Percentiles rank a stretch among this genome's conserved stretches.
Evolutionary conservation across 1,140 invertebrate species (phyloP).

Genomic region (Trissolcus basalis): DNA sequence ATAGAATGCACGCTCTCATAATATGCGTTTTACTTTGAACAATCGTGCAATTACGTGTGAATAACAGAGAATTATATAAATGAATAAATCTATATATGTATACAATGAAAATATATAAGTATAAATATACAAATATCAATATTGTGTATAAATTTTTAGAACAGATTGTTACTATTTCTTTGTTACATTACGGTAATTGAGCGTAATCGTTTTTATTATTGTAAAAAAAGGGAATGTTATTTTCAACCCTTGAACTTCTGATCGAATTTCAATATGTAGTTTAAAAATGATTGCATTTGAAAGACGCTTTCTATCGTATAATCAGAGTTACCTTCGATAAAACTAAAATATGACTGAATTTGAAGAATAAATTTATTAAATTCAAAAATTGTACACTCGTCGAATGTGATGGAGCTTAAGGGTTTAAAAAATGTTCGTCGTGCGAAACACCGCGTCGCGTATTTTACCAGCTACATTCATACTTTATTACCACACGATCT

Average conservation of each 20-base stretch:
- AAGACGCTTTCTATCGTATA: too few relatives aligned
- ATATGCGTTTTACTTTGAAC: constrained; percentile 31
- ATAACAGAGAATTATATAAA: constrained; percentile 41
- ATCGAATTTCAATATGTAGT: too few relatives aligned
- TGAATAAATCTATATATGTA: constrained; percentile 40
- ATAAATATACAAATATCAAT: constrained; percentile 27
- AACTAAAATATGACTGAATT: too few relatives aligned
- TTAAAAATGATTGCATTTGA: too few relatives aligned
- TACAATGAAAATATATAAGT: constrained; percentile 33
- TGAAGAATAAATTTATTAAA: too few relatives aligned
- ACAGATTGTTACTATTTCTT: constrained; percentile 53
- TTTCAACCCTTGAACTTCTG: too few relatives aligned
- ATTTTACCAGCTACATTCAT: too few relatives aligned
- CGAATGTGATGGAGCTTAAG: too few relatives aligned
- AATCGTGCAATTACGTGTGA: constrained; percentile 42
- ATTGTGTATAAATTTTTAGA: constrained; percentile 48
- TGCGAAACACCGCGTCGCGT: too few relatives aligned
- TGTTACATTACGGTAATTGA: constrained; percentile 38
- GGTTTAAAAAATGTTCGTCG: not conserved
- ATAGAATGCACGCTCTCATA: constrained; percentile 25
- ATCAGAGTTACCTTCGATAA: too few relatives aligned
- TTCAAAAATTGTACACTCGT: too few relatives aligned
- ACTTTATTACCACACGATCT: too few relatives aligned
- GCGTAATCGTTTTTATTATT: constrained; percentile 44
- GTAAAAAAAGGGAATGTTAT: constrained; percentile 11